phyloP scores from a whole-genome alignment of 2,888 invertebrate genomes.

The Tinea semifulvella region DNA sequence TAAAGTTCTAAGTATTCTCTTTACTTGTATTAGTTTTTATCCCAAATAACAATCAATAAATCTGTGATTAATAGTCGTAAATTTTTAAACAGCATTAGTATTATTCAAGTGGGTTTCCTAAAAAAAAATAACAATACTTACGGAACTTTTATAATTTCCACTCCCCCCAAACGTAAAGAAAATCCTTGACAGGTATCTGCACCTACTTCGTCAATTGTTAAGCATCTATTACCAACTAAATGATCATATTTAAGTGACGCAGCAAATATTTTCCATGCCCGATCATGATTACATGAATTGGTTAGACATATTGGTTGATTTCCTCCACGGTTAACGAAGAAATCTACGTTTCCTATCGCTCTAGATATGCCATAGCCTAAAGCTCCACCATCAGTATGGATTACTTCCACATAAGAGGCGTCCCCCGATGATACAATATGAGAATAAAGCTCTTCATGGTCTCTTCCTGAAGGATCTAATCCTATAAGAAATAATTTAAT shows the following conservation, averaged over 20 bases:
- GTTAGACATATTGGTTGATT: conserved; percentile 17
- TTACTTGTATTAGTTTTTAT: no score
- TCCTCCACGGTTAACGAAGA: conserved; percentile 27
- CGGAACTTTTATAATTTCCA: conserved; percentile 7
- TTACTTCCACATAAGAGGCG: conserved; percentile 25
- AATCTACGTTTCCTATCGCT: conserved; percentile 16
- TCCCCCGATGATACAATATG: conserved; percentile 14
- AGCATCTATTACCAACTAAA: conserved; percentile 15
- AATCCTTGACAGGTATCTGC: conserved; percentile 14
- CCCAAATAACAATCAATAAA: no score
- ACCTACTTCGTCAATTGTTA: conserved; percentile 13
- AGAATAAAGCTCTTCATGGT: conserved; percentile 25
- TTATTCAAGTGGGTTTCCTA: no score
- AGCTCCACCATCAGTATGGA: conserved; percentile 17
- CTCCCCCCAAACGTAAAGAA: conserved; percentile 16
- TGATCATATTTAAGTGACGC: conserved; percentile 16
- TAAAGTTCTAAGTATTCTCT: no score
- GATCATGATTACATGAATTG: conserved; percentile 18
- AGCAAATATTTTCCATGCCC: conserved; percentile 18
- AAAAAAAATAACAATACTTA: not conserved
- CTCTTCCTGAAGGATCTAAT: conserved; percentile 34
- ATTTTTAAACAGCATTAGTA: no score
- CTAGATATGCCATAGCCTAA: conserved; percentile 15
- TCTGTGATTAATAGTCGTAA: no score
- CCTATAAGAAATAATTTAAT: conserved; percentile 7